A percentile compares a stretch with the other conserved stretches of the same genome.
Evolutionary conservation across 53 echinoderm and acorn worm species (phyloP).

Genomic region (Echinarachnius parma): DNA sequence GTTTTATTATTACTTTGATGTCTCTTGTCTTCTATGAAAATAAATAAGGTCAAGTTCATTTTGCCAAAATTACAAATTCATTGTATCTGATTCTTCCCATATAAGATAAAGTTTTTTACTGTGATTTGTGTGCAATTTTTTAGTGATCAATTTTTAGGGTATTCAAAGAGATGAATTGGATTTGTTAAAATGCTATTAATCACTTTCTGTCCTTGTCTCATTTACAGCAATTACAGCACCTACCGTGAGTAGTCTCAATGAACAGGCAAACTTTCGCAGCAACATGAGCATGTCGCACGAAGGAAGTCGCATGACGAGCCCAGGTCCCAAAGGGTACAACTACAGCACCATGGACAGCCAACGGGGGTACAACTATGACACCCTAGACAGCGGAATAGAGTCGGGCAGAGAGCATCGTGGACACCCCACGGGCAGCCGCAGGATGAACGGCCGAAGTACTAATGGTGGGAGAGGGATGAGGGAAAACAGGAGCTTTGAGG

Average conservation of each 20-base stretch:
- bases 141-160: neutral
- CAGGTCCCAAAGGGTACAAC: constrained; percentile 13
- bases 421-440: neutral
- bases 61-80: too few relatives aligned
- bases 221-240: constrained; percentile 33
- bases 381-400: constrained; percentile 31
- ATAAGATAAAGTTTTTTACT: too few relatives aligned
- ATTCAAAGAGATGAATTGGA: neutral
- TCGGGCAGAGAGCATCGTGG: neutral
- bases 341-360: constrained; percentile 23
- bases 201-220: neutral
- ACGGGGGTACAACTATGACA: constrained; percentile 23
- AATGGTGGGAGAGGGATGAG: neutral
- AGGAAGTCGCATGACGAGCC: constrained; percentile 8
- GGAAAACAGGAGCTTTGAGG: constrained; percentile 43
- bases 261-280: constrained; percentile 17
- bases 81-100: too few relatives aligned
- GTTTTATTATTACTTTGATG: too few relatives aligned
- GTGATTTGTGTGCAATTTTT: too few relatives aligned
- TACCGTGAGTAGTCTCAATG: constrained; percentile 35
- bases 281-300: constrained; percentile 1
- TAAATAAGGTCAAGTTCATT: too few relatives aligned
- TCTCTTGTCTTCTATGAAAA: too few relatives aligned
- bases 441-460: neutral
- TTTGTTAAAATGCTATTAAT: neutral